phyloP scores from a whole-genome alignment of 2,113 vertebrate species.

The Ginglymostoma cirratum region DNA sequence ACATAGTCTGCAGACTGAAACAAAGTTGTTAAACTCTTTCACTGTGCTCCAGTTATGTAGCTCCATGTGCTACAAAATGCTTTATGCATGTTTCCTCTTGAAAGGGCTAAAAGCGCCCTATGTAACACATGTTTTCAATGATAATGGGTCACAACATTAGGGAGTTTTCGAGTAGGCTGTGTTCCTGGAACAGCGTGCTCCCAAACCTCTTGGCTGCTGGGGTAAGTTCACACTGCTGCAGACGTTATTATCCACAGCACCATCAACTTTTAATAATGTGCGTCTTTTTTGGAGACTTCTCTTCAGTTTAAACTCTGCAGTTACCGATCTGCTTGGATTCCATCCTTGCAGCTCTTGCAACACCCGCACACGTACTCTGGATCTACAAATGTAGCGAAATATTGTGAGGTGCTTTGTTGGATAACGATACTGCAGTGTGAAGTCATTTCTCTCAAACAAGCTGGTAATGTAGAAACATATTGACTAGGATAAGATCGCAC shows the following conservation, averaged over 20 bases:
- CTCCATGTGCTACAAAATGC: neutral
- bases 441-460: neutral
- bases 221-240: neutral
- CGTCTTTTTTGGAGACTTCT: neutral
- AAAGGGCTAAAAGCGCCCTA: neutral
- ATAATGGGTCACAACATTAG: neutral
- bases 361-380: neutral
- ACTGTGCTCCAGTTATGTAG: neutral
- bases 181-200: constrained; percentile 19
- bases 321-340: neutral
- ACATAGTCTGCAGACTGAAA: neutral
- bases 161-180: constrained; percentile 19
- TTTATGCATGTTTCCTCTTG: neutral
- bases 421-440: neutral
- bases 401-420: neutral
- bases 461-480: neutral
- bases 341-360: neutral
- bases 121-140: constrained; percentile 32
- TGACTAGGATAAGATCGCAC: no score
- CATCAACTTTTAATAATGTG: neutral
- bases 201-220: neutral
- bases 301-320: neutral
- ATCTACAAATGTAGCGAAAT: neutral
- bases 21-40: neutral
- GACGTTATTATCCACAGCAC: neutral